Base-by-base conservation (phyloP, 2,888 invertebrate species). In the Esperia sulphurella region DNA sequence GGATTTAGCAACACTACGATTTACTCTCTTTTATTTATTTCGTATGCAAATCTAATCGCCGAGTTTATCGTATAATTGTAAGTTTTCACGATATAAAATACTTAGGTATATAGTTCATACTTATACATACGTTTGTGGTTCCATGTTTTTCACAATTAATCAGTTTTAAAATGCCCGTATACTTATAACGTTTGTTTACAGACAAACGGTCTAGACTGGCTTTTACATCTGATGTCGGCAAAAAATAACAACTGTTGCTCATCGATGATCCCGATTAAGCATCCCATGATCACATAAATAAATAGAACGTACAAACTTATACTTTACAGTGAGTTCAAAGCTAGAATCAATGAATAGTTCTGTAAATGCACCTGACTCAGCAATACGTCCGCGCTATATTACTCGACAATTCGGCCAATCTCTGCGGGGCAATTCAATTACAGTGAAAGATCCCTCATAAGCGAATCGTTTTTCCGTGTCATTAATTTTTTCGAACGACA, bases 401-500 rank as follows among this genome's bases (percentile, higher is more conserved):
- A 73, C 64, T 65, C 69, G 74, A 83, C 83, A 77, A 81, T 79
- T 77, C 79, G 64, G 71, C 69, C 70, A 72, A 83, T 84, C 86
- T 87, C 86, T 78, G 78, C 64, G 83, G 87, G 68, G 79, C 87
- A 88, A 89, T 89, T 88, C 89, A 89, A 89, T 89, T 89, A 89
- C 86, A 88, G 79, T 81, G 85, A 86, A 85, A 86, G 86, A 89
- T 89, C 89, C 87, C 88, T 89, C 89, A 89, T 89, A 89, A 89
- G 88, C 87, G 89, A 87, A 88, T 88, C 89, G 88, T 88, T 89
- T 89, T 89, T 89, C 89, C 89, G 85, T 78, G 87, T 86, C 89
- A 89, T 89, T 88, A 89, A 89, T 87, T 89, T 89, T 88, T 89
- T 86, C 84, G 79, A 89, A 88, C 87, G 89, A 86, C 86, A 87